Percentiles rank a stretch among this genome's conserved stretches.
phyloP scores from a whole-genome alignment of 1,140 invertebrate genomes.

The Drusus annulatus region DNA sequence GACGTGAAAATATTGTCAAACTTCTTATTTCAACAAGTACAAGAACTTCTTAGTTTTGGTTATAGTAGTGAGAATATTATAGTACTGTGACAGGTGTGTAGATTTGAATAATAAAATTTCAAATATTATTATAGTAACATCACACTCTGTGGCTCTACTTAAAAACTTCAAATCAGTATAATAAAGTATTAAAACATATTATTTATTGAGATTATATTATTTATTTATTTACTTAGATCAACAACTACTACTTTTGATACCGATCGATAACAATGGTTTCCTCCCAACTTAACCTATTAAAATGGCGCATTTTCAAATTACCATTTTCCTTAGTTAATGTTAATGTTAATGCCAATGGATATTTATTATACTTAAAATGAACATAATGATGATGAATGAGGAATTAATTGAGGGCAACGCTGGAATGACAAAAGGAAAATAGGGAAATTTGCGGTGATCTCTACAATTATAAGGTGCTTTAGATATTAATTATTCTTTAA shows the following conservation, averaged over 20 bases:
- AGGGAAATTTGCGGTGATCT: constrained; percentile 53
- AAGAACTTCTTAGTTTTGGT: too few relatives aligned
- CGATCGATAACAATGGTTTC: neutral
- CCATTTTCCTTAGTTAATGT: neutral
- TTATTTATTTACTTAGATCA: constrained; percentile 6
- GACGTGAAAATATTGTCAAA: neutral
- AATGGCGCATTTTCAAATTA: neutral
- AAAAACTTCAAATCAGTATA: neutral
- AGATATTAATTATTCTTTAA: constrained; percentile 46
- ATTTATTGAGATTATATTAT: constrained; percentile 28
- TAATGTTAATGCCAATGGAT: constrained; percentile 7
- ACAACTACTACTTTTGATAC: too few relatives aligned
- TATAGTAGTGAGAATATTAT: too few relatives aligned
- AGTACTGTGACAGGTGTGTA: too few relatives aligned
- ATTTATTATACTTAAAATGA: constrained; percentile 16
- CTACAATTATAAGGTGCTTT: constrained; percentile 59
- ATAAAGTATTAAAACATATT: constrained; percentile 1
- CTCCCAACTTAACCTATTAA: neutral
- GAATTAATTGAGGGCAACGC: constrained; percentile 34
- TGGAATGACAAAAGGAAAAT: constrained; percentile 40
- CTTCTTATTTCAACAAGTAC: too few relatives aligned
- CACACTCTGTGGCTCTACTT: neutral
- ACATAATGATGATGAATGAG: neutral
- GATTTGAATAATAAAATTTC: too few relatives aligned
- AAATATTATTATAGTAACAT: too few relatives aligned